These are phyloP conservation scores for Athalia circularis DNA, from an alignment of 2,888 invertebrate genomes.

Conservation along the genomic window DNA sequence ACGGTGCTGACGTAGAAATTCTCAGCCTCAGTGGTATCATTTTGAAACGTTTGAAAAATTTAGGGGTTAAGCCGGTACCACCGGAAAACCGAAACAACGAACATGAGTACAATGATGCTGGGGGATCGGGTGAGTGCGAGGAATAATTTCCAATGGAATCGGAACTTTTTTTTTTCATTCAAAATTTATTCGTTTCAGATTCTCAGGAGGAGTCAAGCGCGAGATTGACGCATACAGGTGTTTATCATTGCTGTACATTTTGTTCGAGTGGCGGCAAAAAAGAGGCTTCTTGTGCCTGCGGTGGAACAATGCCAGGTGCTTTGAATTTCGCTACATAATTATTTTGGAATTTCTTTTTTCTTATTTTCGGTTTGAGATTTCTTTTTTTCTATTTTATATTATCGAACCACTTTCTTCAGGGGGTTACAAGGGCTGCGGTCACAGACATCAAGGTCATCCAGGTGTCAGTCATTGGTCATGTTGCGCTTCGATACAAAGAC, in stretches of 20 bases:
- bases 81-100: slow-evolving; percentile 23
- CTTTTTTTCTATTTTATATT: neutral
- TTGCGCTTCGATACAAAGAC: slow-evolving; percentile 77
- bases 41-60: slow-evolving; percentile 79
- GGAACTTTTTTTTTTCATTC: neutral
- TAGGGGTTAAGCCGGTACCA: slow-evolving; percentile 56
- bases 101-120: too few relatives aligned
- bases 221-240: slow-evolving; percentile 78
- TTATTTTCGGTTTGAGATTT: neutral
- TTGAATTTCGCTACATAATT: slow-evolving; percentile 64
- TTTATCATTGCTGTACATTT: slow-evolving; percentile 88
- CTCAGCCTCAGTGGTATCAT: slow-evolving; percentile 81
- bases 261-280: slow-evolving; percentile 87
- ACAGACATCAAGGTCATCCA: slow-evolving; percentile 88
- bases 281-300: slow-evolving; percentile 83
- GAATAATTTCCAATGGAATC: slow-evolving; percentile 4
- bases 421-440: slow-evolving; percentile 82
- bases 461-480: slow-evolving; percentile 90
- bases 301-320: slow-evolving; percentile 84
- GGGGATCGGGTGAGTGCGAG: neutral
- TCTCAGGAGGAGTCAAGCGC: slow-evolving; percentile 38
- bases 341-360: neutral
- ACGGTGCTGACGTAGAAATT: slow-evolving; percentile 84
- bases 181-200: neutral
- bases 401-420: slow-evolving; percentile 57